Percentiles rank a stretch among this genome's conserved stretches.
Evolutionary conservation across 2,113 vertebrate genomes (phyloP).

Genomic region (Talpa occidentalis): DNA sequence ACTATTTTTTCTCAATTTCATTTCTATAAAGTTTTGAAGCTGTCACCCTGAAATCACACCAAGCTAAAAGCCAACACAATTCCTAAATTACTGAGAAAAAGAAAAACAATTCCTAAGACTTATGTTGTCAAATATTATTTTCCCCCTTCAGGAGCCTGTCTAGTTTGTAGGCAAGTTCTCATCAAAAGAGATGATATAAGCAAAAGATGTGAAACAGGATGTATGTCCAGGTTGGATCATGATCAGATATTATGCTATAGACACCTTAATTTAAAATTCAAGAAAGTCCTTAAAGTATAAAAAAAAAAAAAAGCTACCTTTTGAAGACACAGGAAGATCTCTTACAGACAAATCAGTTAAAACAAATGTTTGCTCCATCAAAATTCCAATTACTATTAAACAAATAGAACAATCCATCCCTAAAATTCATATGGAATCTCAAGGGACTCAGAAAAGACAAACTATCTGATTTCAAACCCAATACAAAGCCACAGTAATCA

Average conservation of each 20-base stretch:
- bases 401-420: not conserved
- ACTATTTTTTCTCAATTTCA: conserved; percentile 21
- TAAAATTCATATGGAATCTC: conserved; percentile 28
- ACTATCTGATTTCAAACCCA: conserved; percentile 14
- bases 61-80: not conserved
- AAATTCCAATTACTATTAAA: not conserved
- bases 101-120: not conserved
- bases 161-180: conserved; percentile 13
- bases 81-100: conserved; percentile 8
- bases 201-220: not conserved
- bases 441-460: not conserved
- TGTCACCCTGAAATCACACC: not conserved
- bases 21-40: conserved; percentile 53
- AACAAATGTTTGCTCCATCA: not conserved
- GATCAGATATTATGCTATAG: not conserved
- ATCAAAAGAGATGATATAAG: not conserved
- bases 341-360: conserved; percentile 12
- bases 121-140: not conserved
- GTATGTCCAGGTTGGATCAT: not conserved
- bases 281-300: not conserved
- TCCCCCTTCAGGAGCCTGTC: not conserved
- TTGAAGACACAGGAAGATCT: not conserved
- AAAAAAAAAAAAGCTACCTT: not conserved
- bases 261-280: not conserved
- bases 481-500: conserved; percentile 19